A percentile compares a stretch with the other conserved stretches of the same genome.
Conservation (phyloP, 2,113 vertebrate genomes). For the Prochilodus magdalenae region DNA sequence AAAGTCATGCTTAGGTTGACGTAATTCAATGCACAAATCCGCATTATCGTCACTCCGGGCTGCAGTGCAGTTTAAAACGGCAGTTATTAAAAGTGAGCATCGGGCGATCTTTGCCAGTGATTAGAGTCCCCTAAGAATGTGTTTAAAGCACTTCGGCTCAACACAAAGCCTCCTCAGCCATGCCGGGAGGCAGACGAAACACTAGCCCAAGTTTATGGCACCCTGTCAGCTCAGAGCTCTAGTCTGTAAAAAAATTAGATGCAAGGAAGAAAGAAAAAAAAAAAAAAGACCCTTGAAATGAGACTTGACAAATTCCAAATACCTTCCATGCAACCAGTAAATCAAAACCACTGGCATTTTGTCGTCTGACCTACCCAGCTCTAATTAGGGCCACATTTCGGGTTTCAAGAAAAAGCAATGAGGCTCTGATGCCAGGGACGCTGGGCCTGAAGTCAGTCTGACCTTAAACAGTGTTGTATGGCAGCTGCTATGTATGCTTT, state of each 20-base stretch:
- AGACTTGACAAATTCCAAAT: conserved; percentile 57
- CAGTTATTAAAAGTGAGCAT: conserved; percentile 24
- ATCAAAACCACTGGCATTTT: conserved; percentile 40
- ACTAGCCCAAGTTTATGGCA: conserved; percentile 18
- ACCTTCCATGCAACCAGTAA: conserved; percentile 48
- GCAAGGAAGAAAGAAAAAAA: conserved; percentile 32
- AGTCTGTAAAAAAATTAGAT: conserved; percentile 28
- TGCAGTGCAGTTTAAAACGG: neutral
- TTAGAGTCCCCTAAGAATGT: conserved; percentile 36
- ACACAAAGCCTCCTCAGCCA: neutral
- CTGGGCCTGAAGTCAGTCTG: conserved; percentile 41
- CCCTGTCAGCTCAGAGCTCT: conserved; percentile 12
- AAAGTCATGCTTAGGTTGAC: conserved; percentile 39
- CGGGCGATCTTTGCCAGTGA: conserved; percentile 36
- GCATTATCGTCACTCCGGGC: conserved; percentile 1
- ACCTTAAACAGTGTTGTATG: conserved; percentile 69
- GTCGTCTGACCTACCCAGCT: conserved; percentile 45
- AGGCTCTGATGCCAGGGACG: conserved; percentile 2
- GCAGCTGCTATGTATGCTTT: conserved; percentile 62
- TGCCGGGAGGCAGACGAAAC: neutral
- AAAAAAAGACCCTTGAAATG: neutral
- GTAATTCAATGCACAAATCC: conserved; percentile 27
- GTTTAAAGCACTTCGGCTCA: conserved; percentile 51
- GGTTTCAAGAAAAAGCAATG: conserved; percentile 55
- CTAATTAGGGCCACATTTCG: conserved; percentile 65